phyloP scores from a whole-genome alignment of 2,113 vertebrate species.

The Helogale parvula region DNA sequence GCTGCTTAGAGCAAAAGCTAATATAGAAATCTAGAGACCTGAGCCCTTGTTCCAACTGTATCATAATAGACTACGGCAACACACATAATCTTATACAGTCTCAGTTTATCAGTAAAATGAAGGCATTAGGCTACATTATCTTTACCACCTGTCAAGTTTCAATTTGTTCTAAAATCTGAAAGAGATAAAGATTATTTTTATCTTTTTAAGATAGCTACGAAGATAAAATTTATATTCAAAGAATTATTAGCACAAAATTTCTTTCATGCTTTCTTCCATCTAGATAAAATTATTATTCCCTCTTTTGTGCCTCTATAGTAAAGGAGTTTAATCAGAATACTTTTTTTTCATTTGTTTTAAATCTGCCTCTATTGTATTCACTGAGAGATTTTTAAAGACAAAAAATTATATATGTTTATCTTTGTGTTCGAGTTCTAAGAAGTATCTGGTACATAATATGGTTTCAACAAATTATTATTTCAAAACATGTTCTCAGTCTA shows the following conservation, averaged over 20 bases:
- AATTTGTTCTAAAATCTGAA: background rate
- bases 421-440: background rate
- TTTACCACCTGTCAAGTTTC: background rate
- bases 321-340: background rate
- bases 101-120: background rate
- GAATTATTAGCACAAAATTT: background rate
- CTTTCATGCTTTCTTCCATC: background rate
- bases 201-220: background rate
- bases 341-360: background rate
- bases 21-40: background rate
- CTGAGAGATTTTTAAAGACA: background rate
- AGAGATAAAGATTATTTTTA: background rate
- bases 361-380: background rate
- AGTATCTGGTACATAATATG: background rate
- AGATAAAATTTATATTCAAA: background rate
- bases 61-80: background rate
- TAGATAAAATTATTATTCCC: background rate
- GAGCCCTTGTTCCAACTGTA: background rate
- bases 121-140: background rate
- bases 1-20: background rate
- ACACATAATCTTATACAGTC: background rate
- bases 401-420: background rate
- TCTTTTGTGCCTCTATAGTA: background rate
- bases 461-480: background rate
- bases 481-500: background rate